phyloP scores from a whole-genome alignment of 2,888 invertebrate species.

The Microctonus hyperodae region DNA sequence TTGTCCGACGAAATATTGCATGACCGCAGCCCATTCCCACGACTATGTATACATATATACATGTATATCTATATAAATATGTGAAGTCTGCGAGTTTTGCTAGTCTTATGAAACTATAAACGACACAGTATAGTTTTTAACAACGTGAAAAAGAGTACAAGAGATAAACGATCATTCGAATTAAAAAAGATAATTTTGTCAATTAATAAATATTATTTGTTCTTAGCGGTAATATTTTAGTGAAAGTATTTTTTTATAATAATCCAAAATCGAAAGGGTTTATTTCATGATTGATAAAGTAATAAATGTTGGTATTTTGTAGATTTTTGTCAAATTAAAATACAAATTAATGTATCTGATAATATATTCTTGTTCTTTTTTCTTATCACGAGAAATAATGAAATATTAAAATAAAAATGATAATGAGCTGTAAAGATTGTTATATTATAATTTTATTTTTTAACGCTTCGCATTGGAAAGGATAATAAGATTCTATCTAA shows the following conservation, averaged over 20 bases:
- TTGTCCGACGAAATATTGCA: constrained; percentile 39
- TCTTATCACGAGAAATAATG: not conserved
- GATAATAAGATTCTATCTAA: constrained; percentile 39
- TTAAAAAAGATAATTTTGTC: not conserved
- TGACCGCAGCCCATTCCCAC: constrained; percentile 39
- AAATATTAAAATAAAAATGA: too few relatives aligned
- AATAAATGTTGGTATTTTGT: not conserved
- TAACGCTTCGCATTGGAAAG: constrained; percentile 9
- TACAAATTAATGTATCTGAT: too few relatives aligned
- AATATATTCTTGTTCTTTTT: too few relatives aligned
- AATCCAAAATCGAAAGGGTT: not conserved
- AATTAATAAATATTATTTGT: not conserved
- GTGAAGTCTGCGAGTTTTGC: not conserved
- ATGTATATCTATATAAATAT: not conserved
- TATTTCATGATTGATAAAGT: not conserved
- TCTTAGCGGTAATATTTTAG: not conserved
- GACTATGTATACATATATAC: constrained; percentile 4
- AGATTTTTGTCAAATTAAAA: too few relatives aligned
- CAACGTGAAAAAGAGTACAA: not conserved
- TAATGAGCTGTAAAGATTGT: not conserved
- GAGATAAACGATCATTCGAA: constrained; percentile 11
- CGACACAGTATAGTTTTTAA: not conserved
- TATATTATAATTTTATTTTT: not conserved
- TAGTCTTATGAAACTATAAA: constrained; percentile 7
- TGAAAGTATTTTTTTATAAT: not conserved